Percentiles rank a stretch among this genome's conserved stretches.
phyloP scores from a whole-genome alignment of 1,140 invertebrate species.

The Nephotettix cincticeps region DNA sequence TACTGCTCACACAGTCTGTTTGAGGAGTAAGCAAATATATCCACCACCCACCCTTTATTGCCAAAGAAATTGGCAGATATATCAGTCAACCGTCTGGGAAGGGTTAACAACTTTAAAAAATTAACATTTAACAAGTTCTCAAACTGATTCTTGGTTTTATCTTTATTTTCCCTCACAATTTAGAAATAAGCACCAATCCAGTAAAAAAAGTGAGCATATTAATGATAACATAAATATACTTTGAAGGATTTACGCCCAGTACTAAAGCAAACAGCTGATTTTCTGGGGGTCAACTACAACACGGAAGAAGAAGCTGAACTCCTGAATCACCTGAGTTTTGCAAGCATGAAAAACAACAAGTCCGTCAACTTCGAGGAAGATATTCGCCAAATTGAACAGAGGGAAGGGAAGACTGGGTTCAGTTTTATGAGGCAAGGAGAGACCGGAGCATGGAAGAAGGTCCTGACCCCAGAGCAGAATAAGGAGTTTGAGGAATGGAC shows the following conservation, averaged over 20 bases:
- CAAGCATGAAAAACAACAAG: conserved; percentile 54
- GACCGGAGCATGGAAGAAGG: conserved; percentile 32
- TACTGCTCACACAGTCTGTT: too few species aligned
- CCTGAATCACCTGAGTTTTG: conserved; percentile 73
- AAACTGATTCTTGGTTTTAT: too few species aligned
- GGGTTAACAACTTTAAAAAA: too few species aligned
- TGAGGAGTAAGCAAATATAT: too few species aligned
- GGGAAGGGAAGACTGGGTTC: conserved; percentile 23
- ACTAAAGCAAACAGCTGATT: conserved; percentile 67
- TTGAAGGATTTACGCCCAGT: conserved; percentile 57
- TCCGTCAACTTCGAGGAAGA: conserved; percentile 38
- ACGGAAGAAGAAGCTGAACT: conserved; percentile 65
- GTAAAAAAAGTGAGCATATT: too few species aligned
- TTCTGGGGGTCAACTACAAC: conserved; percentile 65
- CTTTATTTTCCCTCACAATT: too few species aligned
- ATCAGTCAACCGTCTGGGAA: too few species aligned
- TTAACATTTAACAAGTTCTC: too few species aligned
- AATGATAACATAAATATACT: neutral
- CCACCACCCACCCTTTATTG: too few species aligned
- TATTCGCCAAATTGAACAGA: conserved; percentile 41
- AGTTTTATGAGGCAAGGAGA: conserved; percentile 60
- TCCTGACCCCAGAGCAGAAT: conserved; percentile 55
- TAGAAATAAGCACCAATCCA: too few species aligned
- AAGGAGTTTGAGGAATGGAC: conserved; percentile 58
- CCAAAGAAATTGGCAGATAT: too few species aligned